Conservation (phyloP, 2,113 vertebrate genomes). For the Caracal caracal region DNA sequence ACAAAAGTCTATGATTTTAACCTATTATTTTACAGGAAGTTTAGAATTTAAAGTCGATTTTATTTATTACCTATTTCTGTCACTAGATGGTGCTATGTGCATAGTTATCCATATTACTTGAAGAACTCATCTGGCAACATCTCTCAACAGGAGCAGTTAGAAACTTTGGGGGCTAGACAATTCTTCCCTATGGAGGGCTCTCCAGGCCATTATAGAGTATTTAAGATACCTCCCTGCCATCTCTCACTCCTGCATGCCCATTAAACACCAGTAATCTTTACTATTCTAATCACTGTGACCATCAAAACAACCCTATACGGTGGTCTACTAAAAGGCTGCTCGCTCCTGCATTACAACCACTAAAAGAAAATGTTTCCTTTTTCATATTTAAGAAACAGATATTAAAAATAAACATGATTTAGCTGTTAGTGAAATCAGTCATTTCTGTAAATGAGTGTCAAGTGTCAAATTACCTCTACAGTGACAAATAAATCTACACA, state of each 20-base stretch:
- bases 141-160: neutral
- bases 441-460: conserved; percentile 47
- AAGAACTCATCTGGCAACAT: neutral
- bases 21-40: neutral
- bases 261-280: neutral
- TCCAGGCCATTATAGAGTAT: neutral
- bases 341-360: neutral
- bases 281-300: neutral
- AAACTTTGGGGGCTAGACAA: neutral
- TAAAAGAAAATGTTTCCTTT: conserved; percentile 44
- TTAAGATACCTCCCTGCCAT: neutral
- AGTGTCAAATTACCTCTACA: conserved; percentile 43
- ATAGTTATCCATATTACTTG: conserved; percentile 48
- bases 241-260: fast-evolving
- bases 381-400: conserved; percentile 39
- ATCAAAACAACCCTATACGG: neutral
- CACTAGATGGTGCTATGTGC: conserved; percentile 86
- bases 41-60: conserved; percentile 28
- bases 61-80: conserved; percentile 52
- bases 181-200: neutral
- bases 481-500: conserved; percentile 24
- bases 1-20: neutral
- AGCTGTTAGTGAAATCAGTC: neutral
- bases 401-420: conserved; percentile 37
- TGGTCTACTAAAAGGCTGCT: neutral